A percentile compares a stretch with the other conserved stretches of the same genome.
Conservation (phyloP, 2,797 vertebrate genomes). For the Decapterus maruadsi region DNA sequence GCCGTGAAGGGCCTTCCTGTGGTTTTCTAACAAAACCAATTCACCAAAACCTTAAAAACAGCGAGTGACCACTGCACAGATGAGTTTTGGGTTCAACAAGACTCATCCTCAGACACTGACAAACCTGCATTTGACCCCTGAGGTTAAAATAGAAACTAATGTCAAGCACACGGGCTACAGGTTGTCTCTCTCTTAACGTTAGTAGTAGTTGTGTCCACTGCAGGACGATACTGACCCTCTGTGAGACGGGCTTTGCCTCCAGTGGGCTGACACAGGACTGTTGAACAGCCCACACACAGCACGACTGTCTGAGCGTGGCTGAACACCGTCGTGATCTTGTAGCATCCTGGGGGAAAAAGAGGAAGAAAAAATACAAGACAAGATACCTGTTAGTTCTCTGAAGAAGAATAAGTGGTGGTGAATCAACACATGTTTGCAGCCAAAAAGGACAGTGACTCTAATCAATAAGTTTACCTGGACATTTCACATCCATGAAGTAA, state of each 20-base stretch:
- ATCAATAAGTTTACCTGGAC: conserved; percentile 85
- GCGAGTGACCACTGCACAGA: neutral
- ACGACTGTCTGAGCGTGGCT: conserved; percentile 97
- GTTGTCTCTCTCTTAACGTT: neutral
- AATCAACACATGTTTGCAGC: neutral
- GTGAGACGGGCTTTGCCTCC: conserved; percentile 97
- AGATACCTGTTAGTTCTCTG: neutral
- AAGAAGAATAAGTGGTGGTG: no score
- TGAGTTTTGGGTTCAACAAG: neutral
- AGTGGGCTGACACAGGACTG: conserved; percentile 95
- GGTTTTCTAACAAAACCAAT: neutral
- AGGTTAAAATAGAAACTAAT: neutral
- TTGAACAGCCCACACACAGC: conserved; percentile 94
- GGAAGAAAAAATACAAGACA: neutral
- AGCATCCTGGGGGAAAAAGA: conserved; percentile 88
- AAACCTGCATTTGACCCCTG: fast-evolving
- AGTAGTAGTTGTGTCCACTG: neutral
- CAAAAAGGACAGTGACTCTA: neutral
- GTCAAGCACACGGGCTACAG: neutral
- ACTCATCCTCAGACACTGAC: neutral
- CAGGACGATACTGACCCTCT: conserved; percentile 86
- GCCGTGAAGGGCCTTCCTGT: fast-evolving
- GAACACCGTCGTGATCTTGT: conserved; percentile 98
- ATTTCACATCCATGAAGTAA: conserved; percentile 96
- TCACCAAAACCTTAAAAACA: neutral